These are phyloP conservation scores for Rhinoderma darwinii DNA, from an alignment of 2,113 vertebrate species.

Conservation along the genomic window DNA sequence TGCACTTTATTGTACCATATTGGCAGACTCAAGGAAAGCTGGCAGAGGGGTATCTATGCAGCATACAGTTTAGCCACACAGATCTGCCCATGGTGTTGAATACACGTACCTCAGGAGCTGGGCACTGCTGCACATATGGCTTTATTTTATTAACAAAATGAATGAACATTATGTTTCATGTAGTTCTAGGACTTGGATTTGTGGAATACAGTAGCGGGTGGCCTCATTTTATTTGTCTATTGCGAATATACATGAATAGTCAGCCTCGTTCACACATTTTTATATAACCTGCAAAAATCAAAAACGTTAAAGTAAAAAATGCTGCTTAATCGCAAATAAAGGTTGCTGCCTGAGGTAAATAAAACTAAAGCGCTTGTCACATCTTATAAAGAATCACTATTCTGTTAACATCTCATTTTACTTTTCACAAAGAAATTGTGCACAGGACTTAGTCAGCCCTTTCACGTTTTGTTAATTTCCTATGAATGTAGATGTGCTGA, in stretches of 20 bases:
- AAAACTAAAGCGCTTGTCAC: neutral
- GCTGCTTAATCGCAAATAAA: neutral
- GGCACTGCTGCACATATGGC: no score
- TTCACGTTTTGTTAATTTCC: constrained; percentile 12
- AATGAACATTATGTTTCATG: no score
- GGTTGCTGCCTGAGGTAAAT: neutral
- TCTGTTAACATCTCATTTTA: constrained; percentile 8
- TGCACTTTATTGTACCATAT: no score
- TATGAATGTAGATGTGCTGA: neutral
- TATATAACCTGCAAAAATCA: neutral
- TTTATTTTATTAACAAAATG: no score
- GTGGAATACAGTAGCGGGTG: no score
- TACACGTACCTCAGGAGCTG: no score
- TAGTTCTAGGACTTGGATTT: no score
- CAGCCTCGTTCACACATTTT: neutral
- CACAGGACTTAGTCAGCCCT: neutral
- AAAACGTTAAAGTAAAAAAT: neutral
- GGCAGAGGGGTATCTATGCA: no score
- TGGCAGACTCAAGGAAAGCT: no score
- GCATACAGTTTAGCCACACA: no score
- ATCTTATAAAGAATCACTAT: neutral
- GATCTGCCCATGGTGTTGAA: no score
- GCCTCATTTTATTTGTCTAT: neutral
- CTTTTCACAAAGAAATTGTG: neutral
- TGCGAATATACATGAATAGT: neutral